phyloP scores from a whole-genome alignment of 2,113 vertebrate species.

The Anas platyrhynchos region DNA sequence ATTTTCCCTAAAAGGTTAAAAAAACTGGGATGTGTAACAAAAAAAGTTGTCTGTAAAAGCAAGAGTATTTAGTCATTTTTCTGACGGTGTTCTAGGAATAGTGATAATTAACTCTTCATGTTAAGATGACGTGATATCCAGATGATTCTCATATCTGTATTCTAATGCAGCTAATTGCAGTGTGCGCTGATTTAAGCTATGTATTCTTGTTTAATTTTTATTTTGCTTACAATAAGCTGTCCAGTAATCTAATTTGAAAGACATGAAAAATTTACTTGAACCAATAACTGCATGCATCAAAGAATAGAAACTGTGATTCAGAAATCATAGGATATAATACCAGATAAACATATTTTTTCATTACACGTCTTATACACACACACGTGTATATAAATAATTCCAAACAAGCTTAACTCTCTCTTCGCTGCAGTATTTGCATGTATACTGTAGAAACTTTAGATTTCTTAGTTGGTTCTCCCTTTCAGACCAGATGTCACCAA shows the following conservation, averaged over 20 bases:
- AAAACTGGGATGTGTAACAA: not conserved
- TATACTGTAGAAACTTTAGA: not conserved
- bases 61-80: not conserved
- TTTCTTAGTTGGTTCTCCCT: not conserved
- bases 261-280: not conserved
- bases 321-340: not conserved
- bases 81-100: not conserved
- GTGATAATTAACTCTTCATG: not conserved
- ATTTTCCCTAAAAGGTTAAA: not conserved
- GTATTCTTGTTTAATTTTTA: not conserved
- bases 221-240: not conserved
- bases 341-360: not conserved
- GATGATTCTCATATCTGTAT: not conserved
- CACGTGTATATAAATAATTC: not conserved
- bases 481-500: not conserved
- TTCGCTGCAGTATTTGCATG: not conserved
- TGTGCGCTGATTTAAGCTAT: not conserved
- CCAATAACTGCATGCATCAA: not conserved
- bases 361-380: not conserved
- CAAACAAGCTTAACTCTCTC: not conserved
- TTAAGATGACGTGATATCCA: not conserved
- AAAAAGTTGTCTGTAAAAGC: not conserved
- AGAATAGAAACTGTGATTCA: not conserved
- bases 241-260: not conserved
- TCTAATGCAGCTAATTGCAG: not conserved